Evolutionary conservation across 2,797 vertebrate species (phyloP).

Genomic region (Coranthus polyacanthus): DNA sequence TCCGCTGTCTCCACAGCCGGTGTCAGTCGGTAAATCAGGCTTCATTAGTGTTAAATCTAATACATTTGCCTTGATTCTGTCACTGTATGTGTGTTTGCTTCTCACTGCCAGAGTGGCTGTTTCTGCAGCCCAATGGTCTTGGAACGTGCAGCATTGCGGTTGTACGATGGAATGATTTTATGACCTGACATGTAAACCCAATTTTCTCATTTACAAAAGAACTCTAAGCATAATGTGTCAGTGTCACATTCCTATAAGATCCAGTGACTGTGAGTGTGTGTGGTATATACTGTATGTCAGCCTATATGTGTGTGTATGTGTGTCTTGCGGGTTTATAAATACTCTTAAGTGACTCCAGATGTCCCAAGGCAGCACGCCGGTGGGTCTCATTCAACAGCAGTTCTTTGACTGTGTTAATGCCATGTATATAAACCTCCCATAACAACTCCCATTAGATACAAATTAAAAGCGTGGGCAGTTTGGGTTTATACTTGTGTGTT

Average conservation of each 20-base stretch:
- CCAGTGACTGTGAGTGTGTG: slow-evolving; percentile 62
- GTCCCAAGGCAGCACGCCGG: slow-evolving; percentile 74
- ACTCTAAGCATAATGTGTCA: slow-evolving; percentile 48
- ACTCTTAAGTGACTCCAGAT: slow-evolving; percentile 83
- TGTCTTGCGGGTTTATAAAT: slow-evolving; percentile 79
- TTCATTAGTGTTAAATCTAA: slow-evolving; percentile 50
- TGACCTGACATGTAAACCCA: slow-evolving; percentile 69
- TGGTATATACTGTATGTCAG: slow-evolving; percentile 51
- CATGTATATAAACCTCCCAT: slow-evolving; percentile 79
- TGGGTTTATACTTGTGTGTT: slow-evolving; percentile 45
- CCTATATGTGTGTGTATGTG: slow-evolving; percentile 54
- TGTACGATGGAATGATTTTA: slow-evolving; percentile 58
- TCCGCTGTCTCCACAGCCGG: slow-evolving; percentile 17
- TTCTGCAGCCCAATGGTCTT: slow-evolving; percentile 32
- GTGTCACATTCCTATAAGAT: slow-evolving; percentile 68
- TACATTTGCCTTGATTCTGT: slow-evolving; percentile 14
- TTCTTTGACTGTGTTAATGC: slow-evolving; percentile 79
- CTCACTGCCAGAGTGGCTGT: slow-evolving; percentile 18
- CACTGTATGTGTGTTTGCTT: slow-evolving; percentile 18
- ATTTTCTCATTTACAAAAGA: slow-evolving; percentile 68
- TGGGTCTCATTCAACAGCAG: slow-evolving; percentile 76
- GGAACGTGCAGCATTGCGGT: slow-evolving; percentile 39
- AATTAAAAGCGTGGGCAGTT: slow-evolving; percentile 65
- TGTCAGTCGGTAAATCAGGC: slow-evolving; percentile 46
- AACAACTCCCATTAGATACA: slow-evolving; percentile 77